phyloP scores from a whole-genome alignment of 2,113 vertebrate species.

The Orientallactaga bullata region DNA sequence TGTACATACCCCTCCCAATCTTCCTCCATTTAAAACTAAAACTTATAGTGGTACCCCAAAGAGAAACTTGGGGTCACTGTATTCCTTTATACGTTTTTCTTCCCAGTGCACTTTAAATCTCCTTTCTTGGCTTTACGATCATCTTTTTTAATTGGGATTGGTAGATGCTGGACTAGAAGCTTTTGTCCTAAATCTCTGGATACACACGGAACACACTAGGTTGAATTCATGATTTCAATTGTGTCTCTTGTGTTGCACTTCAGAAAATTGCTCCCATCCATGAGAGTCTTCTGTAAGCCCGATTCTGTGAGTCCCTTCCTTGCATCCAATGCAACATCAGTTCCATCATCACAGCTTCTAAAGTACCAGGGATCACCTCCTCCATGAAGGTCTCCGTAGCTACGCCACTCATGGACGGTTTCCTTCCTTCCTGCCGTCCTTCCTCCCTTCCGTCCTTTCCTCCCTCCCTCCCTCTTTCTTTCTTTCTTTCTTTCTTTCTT shows the following conservation, averaged over 20 bases:
- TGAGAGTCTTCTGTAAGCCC: neutral
- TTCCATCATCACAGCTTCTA: neutral
- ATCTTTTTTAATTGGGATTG: too few relatives aligned
- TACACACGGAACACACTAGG: neutral
- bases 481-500: too few relatives aligned
- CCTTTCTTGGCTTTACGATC: neutral
- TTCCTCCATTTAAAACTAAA: neutral
- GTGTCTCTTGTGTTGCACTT: neutral
- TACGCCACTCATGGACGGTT: neutral
- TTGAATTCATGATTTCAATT: neutral
- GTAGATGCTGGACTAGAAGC: too few relatives aligned
- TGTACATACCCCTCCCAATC: too few relatives aligned
- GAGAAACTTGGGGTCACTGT: neutral
- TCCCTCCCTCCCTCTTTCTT: too few relatives aligned
- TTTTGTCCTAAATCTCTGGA: too few relatives aligned
- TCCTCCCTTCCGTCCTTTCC: too few relatives aligned
- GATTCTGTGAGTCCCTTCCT: neutral
- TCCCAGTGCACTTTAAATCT: neutral
- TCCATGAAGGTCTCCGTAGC: neutral
- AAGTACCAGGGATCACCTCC: neutral
- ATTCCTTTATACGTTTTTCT: neutral
- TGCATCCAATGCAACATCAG: neutral
- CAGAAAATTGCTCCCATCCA: neutral
- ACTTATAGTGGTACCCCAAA: neutral
- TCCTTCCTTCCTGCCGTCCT: too few relatives aligned